phyloP scores from a whole-genome alignment of 2,888 invertebrate species.

The Heliconius erato region DNA sequence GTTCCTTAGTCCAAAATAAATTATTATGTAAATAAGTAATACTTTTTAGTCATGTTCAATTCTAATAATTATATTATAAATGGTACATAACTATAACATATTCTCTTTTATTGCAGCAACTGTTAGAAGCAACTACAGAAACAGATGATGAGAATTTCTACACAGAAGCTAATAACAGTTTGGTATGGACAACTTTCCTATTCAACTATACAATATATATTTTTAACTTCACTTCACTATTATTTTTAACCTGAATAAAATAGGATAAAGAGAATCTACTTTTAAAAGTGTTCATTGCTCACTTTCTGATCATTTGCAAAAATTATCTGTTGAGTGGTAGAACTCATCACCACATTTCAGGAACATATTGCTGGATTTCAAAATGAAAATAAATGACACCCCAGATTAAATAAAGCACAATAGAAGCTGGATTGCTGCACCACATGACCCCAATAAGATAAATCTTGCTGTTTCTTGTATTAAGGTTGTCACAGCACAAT shows the following conservation, averaged over 20 bases:
- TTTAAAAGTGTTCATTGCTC: no score
- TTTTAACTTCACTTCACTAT: not conserved
- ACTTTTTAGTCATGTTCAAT: not conserved
- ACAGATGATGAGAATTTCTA: conserved; percentile 93
- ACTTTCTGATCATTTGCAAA: no score
- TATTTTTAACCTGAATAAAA: no score
- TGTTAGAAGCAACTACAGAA: conserved; percentile 90
- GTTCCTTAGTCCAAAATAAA: not conserved
- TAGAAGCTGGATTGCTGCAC: no score
- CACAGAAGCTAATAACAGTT: conserved; percentile 88
- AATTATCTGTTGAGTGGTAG: not conserved
- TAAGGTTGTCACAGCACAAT: not conserved
- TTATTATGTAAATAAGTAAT: not conserved
- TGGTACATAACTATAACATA: not conserved
- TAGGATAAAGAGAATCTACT: no score
- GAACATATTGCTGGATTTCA: not conserved
- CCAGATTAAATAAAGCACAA: not conserved
- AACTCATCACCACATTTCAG: not conserved
- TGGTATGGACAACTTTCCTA: conserved; percentile 78
- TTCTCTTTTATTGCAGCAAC: conserved; percentile 63
- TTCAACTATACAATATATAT: not conserved
- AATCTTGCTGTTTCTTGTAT: not conserved
- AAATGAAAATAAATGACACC: not conserved
- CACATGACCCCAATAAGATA: no score
- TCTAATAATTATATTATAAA: not conserved